These are phyloP conservation scores for Anthopleura xanthogrammica DNA, from an alignment of 92 coral and sea anemone genomes.

Conservation along the genomic window DNA sequence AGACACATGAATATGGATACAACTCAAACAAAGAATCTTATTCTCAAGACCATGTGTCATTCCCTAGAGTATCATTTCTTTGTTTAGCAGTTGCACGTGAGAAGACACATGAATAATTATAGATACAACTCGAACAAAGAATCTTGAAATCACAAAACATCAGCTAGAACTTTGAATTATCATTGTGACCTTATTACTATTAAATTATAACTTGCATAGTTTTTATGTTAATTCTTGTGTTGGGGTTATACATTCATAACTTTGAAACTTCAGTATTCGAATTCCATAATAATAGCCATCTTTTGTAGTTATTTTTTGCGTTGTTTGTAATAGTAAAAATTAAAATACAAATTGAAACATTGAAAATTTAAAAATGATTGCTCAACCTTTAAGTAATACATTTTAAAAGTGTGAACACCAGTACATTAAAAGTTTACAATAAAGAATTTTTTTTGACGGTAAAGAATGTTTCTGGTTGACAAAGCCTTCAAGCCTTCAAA, in stretches of 20 bases:
- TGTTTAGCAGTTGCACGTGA: too few species aligned
- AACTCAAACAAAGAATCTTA: too few species aligned
- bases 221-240: not conserved
- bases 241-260: slow-evolving; percentile 1
- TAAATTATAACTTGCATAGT: not conserved
- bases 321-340: not conserved
- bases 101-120: too few species aligned
- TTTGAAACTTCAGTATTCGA: not conserved
- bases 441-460: not conserved
- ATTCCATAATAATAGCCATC: not conserved
- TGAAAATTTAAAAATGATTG: not conserved
- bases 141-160: too few species aligned
- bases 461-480: not conserved
- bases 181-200: too few species aligned
- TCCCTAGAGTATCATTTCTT: too few species aligned
- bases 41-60: too few species aligned
- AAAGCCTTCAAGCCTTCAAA: too few species aligned
- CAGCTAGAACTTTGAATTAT: too few species aligned
- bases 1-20: too few species aligned
- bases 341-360: not conserved
- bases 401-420: not conserved
- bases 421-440: not conserved
- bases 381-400: not conserved
- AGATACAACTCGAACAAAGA: too few species aligned
- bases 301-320: not conserved